Evolutionary conservation across 1,140 invertebrate species (phyloP), one percentile per base, ranked within the genome.

Genomic region (Zaprionus lachaisei): DNA sequence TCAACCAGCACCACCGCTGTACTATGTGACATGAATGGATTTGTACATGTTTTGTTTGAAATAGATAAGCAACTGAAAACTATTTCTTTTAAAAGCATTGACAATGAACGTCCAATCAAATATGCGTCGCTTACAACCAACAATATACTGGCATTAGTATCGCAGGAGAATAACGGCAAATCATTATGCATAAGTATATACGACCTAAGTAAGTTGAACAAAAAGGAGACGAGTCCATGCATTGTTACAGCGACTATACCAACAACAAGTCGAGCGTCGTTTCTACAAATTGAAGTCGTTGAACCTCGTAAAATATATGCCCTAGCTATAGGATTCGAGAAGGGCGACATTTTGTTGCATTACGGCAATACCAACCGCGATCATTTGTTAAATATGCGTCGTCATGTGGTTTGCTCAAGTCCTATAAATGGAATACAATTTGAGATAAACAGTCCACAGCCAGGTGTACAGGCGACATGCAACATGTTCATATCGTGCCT

Each of bases 401-500:
- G 57, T 3, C 67, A 81, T 49, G 17, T 41, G 7, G 38, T 82
- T 63, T 62, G 72, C 17, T 17, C 22, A 15, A 61, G 66, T 3
- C 14, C 70, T 38, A 79, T 89, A 34, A 90, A 66, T 44, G 81
- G 85, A 55, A 72, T 89, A 11, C 34, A 81, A 17, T 89, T 90
- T 14, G 61, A 77, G 4, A 49, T 24, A 5, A 67, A 31, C 12
- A n/a, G 11, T 37, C 24, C 41, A 0, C 28, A 38, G 20, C 24
- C 24, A 11, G 79, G 77, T 28, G 37, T 7, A 4, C 51, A 56
- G 11, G 28, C 9, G 12, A 26, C 3, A 12, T 58, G 44, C 31
- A 63, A 63, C 7, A 55, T 89, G 51, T 89, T 90, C 61, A 56
- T 90, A 4, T 77, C 60, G 11, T 68, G 79, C 44, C n/a, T 56